Base-by-base conservation (phyloP, 2,797 vertebrate species). In the Sitta carolinensis region DNA sequence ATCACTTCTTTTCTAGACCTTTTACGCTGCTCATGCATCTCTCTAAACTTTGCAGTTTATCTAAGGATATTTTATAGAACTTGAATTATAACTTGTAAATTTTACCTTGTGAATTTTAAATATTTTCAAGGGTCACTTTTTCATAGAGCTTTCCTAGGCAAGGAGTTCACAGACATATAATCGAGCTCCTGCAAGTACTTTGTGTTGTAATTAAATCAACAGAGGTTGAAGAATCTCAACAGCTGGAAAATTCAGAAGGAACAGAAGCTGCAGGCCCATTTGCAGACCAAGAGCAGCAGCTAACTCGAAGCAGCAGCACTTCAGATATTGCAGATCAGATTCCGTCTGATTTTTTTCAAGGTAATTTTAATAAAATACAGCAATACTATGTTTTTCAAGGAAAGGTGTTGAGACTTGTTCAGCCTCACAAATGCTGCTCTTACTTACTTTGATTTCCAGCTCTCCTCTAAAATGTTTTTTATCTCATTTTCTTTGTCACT, bases 141-240 rank as follows among this genome's bases (percentile, higher is more conserved):
- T 66, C 7, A 0, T 14, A 10, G 29, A 69, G 16, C 7, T 82
- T 76, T 40, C 61, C 63, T 66, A 20, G 61, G 11, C 47, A 10
- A 57, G 55, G 38, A 9, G 10, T 32, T 69, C 50, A 27, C 10
- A 13, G 2, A 2, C 5, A 10, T 29, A 1, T 66, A 23, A 23
- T 36, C 18, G 67, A 76, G 20, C n/a, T 22, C 1, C 14, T 89
- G 36, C 16, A 20, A 77, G 54, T 55, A 16, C 13, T 82, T 54
- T 32, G 36, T 63, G 43, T 48, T 94, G 91, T 30, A 64, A 93
- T 90, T 68, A 82, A 72, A 75, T 62, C 66, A 62, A 70, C 95
- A 99, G 99, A 99, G 95, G 98, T 99, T 86, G 99, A 99, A 93
- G 99, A 99, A 97, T 98, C 98, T 94, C 98, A 98, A 75, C 98